Percentiles rank a stretch among this genome's conserved stretches.
Conservation (phyloP, 1,140 invertebrate species). For the Zaprionus africanus region DNA sequence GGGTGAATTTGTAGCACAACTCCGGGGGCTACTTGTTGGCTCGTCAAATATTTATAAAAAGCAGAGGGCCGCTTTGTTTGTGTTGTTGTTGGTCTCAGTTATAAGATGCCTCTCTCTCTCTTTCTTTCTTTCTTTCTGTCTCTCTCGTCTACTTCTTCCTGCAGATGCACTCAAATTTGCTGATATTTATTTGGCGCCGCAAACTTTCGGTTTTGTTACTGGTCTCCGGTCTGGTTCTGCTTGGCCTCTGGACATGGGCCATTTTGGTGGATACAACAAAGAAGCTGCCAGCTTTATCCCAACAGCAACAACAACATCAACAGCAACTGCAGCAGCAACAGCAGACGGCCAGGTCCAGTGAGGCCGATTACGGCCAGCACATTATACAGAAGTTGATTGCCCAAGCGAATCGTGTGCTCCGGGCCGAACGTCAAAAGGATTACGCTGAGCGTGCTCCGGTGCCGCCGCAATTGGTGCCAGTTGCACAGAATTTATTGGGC, state of each 20-base stretch:
- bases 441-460: slow-evolving; percentile 29
- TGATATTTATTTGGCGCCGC: slow-evolving; percentile 80
- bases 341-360: slow-evolving; percentile 16
- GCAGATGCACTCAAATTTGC: slow-evolving; percentile 82
- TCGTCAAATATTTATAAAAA: slow-evolving; percentile 76
- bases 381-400: slow-evolving; percentile 82
- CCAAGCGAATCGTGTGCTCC: slow-evolving; percentile 77
- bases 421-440: slow-evolving; percentile 69
- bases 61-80: slow-evolving; percentile 26
- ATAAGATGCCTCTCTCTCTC: neutral
- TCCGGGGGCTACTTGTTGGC: slow-evolving; percentile 74
- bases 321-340: slow-evolving; percentile 1
- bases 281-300: slow-evolving; percentile 24
- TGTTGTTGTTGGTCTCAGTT: slow-evolving; percentile 3
- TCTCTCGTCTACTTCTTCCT: slow-evolving; percentile 1
- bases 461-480: slow-evolving; percentile 4
- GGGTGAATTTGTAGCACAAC: slow-evolving; percentile 61
- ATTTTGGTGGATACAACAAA: slow-evolving; percentile 69
- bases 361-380: slow-evolving; percentile 56
- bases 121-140: neutral
- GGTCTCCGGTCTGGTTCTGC: slow-evolving; percentile 60
- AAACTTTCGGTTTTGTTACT: slow-evolving; percentile 78
- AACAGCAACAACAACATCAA: slow-evolving; percentile 27
- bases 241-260: slow-evolving; percentile 81
- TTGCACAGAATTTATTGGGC: slow-evolving; percentile 39